Percentiles rank a stretch among this genome's conserved stretches.
Conservation (phyloP, 2,888 invertebrate species). For the Mythimna impura region DNA sequence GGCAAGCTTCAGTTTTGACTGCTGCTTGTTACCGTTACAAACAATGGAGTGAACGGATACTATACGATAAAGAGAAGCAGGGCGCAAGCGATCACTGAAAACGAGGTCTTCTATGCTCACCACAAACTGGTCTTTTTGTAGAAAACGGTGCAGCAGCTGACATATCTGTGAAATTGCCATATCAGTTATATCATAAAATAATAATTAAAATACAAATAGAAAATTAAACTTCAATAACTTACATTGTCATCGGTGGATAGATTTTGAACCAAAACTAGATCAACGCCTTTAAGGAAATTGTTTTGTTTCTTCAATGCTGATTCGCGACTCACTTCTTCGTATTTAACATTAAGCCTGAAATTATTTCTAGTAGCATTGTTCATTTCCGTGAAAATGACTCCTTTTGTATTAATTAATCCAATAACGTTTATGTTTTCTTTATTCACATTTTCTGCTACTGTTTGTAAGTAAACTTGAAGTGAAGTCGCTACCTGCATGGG, state of each 20-base stretch:
- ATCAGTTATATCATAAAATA: background rate
- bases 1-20: constrained; percentile 55
- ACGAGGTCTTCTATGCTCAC: constrained; percentile 46
- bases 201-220: background rate
- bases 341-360: constrained; percentile 51
- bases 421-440: constrained; percentile 59
- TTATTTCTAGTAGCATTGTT: constrained; percentile 34
- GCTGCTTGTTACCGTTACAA: constrained; percentile 23
- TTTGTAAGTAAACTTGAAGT: constrained; percentile 66
- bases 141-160: constrained; percentile 41
- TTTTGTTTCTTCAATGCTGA: constrained; percentile 11
- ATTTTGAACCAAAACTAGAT: constrained; percentile 63
- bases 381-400: constrained; percentile 51
- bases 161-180: constrained; percentile 43
- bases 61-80: constrained; percentile 51
- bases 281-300: constrained; percentile 37
- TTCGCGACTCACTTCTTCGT: constrained; percentile 41
- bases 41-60: constrained; percentile 41
- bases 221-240: constrained; percentile 17
- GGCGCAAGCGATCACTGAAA: constrained; percentile 8
- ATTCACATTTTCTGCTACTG: constrained; percentile 67
- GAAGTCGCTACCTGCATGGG: constrained; percentile 56
- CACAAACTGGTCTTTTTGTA: constrained; percentile 57
- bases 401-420: constrained; percentile 45
- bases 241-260: constrained; percentile 59